Evolutionary conservation across 2,888 invertebrate genomes (phyloP), one percentile per base, ranked within the genome.

Genomic region (Ormyrus nitidulus): DNA sequence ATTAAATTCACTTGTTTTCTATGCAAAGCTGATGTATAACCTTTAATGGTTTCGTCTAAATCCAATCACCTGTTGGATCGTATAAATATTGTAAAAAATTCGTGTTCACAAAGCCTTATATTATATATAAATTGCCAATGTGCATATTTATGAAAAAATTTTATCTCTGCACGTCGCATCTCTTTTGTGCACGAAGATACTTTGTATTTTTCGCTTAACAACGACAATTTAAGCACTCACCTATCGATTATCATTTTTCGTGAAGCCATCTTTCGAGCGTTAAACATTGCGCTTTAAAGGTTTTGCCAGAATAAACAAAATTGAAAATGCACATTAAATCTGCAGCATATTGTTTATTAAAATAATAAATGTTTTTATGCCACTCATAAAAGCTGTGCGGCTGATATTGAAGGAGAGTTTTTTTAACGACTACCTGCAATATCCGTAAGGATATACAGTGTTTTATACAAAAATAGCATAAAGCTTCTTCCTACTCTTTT

Each of bases 1-100:
- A 84, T 83, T 81, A 76, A 80, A 49, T 75, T 76, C 83, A 73
- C 84, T 81, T n/a, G n/a, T n/a, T n/a, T n/a, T n/a, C n/a, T n/a
- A n/a, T n/a, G n/a, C n/a, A n/a, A n/a, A n/a, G n/a, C n/a, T n/a
- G n/a, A n/a, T 19, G 19, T 19, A 19, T 19, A 19, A 19, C 19
- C 19, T 19, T 19, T 19, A 19, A 19, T 19, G 19, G 1, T 19
- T 19, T 19, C 19, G 19, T 19, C 19, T 19, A 82, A 83, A 79
- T 84, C 65, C 73, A 59, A 68, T 65, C 54, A 66, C 69, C 11
- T 48, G 62, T 54, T 6, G 54, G 62, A 77, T 79, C 56, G 66
- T 81, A 48, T 64, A 5, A 59, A 51, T 2, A 51, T 49, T 51
- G 51, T 19, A 19, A 19, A 19, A 19, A 19, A 19, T 19, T 19